Conservation (phyloP, 2,888 invertebrate species). For the Eledona agricola region DNA sequence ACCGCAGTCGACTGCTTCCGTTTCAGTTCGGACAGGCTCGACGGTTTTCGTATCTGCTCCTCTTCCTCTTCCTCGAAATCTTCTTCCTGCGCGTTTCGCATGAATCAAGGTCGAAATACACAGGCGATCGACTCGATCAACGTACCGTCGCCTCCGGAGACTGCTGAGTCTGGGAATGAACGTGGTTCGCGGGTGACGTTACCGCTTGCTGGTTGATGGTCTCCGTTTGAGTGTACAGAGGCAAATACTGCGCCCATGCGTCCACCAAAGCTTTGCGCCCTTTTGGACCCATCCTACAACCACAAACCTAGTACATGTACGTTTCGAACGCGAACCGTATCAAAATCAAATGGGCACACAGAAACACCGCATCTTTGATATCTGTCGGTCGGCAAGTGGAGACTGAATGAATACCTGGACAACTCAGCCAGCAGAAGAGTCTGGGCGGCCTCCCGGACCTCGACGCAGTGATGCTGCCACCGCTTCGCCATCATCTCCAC, state of each 20-base stretch:
- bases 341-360: slow-evolving; percentile 11
- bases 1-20: slow-evolving; percentile 97
- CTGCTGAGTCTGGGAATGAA: slow-evolving; percentile 48
- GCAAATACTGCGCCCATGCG: slow-evolving; percentile 95
- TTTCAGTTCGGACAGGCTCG: slow-evolving; percentile 85
- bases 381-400: too few relatives aligned
- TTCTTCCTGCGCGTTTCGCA: slow-evolving; percentile 72
- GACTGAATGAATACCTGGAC: slow-evolving; percentile 53
- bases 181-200: slow-evolving; percentile 63
- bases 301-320: slow-evolving; percentile 6
- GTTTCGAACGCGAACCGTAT: not conserved
- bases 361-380: not conserved
- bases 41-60: slow-evolving; percentile 85
- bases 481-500: slow-evolving; percentile 97
- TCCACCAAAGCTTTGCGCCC: slow-evolving; percentile 94
- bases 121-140: slow-evolving; percentile 1
- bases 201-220: slow-evolving; percentile 76
- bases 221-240: slow-evolving; percentile 83
- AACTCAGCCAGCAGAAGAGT: slow-evolving; percentile 94
- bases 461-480: slow-evolving; percentile 99
- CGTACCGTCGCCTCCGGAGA: slow-evolving; percentile 50
- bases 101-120: slow-evolving; percentile 8
- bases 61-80: slow-evolving; percentile 89
- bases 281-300: slow-evolving; percentile 78
- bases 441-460: slow-evolving; percentile 97